Conservation (phyloP, 2,797 vertebrate species). For the Botia almorhae region DNA sequence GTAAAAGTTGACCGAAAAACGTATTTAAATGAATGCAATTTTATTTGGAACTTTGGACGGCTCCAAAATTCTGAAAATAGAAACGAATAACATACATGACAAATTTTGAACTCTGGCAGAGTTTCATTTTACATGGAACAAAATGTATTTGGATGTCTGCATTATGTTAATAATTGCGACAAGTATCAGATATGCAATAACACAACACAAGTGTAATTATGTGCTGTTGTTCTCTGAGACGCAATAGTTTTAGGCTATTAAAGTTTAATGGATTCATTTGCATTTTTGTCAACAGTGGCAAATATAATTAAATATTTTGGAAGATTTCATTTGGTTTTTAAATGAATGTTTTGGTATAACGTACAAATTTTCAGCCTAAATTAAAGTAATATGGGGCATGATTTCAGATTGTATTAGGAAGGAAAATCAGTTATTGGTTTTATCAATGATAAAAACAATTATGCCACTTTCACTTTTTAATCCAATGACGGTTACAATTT, state of each 20-base stretch:
- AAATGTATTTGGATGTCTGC: conserved; percentile 5
- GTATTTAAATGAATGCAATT: conserved; percentile 11
- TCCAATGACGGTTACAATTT: conserved; percentile 14
- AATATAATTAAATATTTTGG: conserved; percentile 57
- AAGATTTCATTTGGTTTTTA: conserved; percentile 54
- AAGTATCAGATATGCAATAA: conserved; percentile 53
- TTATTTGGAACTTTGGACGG: not conserved
- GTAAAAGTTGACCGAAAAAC: not conserved
- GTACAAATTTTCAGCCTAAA: conserved; percentile 21
- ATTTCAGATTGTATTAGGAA: conserved; percentile 20
- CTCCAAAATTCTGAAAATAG: not conserved
- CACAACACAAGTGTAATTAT: conserved; percentile 59
- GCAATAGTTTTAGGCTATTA: conserved; percentile 55
- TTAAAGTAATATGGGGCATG: conserved; percentile 37
- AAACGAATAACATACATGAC: not conserved
- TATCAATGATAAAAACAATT: conserved; percentile 12
- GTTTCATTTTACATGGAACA: conserved; percentile 23
- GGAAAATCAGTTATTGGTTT: conserved; percentile 27
- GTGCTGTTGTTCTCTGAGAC: conserved; percentile 48
- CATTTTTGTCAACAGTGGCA: conserved; percentile 52
- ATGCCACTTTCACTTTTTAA: not conserved
- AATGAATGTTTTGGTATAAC: conserved; percentile 50
- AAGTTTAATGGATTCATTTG: conserved; percentile 63
- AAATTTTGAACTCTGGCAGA: too few relatives aligned
- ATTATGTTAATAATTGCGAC: conserved; percentile 55